Evolutionary conservation across 1,140 invertebrate genomes (phyloP), one percentile per base, ranked within the genome.

Genomic region (Drosophila takahashii): DNA sequence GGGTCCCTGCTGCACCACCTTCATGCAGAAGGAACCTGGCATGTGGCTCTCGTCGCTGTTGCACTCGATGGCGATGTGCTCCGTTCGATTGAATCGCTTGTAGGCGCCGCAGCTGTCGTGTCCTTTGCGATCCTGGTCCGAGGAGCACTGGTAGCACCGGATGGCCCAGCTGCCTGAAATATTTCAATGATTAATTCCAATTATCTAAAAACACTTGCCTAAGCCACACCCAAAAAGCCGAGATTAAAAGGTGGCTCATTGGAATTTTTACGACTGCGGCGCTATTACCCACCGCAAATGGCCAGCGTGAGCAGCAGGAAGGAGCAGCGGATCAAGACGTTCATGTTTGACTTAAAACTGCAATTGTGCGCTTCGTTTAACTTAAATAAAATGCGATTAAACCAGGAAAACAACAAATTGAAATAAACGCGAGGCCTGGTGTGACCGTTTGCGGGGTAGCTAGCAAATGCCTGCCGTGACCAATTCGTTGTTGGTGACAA

Each of bases 11-110:
- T 97, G 96, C 0, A 96, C 96, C 13, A 97, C 93, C 93, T 98
- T 98, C 92, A 98, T 97, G 92, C 97, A 98, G 92, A 98, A 98
- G 6, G 97, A 97, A n/a, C 97, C 97, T 52, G 97, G 97, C 92
- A 96, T 97, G 48, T 96, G 94, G 57, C 96, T 97, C 90, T 98
- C 97, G 84, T 98, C 97, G 89, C 95, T 97, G 77, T 96, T 96
- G 90, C 97, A 98, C 73, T 98, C 97, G 8, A 98, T 95, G 1
- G 97, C 94, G 74, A 97, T 96, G 87, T 98, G 95, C 61, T 95
- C 94, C 9, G 95, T 94, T 79, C 94, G 95, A 80, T 98, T 95
- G 85, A 98, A 98, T 67, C 93, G 94, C 47, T 94, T 94, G 78
- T 98, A 98, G 0, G 97, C 96, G 1, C 97, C 97, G 93, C 97